A percentile compares a stretch with the other conserved stretches of the same genome.
Evolutionary conservation across 2,113 vertebrate genomes (phyloP).

Genomic region (Collichthys lucidus): DNA sequence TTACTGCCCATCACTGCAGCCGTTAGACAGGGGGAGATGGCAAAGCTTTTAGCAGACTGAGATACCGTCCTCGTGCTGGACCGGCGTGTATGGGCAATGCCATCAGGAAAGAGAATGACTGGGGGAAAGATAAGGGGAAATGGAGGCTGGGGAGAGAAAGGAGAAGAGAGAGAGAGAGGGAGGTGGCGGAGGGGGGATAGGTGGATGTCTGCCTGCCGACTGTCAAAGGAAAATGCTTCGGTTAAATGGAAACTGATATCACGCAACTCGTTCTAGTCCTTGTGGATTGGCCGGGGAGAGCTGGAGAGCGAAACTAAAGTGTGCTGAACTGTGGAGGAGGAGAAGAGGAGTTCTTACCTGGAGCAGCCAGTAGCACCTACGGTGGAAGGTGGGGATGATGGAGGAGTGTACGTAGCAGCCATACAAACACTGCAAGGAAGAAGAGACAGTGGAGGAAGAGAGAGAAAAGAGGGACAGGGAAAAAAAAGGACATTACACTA

Average conservation of each 20-base stretch:
- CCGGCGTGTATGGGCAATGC: constrained; percentile 72
- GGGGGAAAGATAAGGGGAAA: constrained; percentile 77
- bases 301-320: constrained; percentile 45
- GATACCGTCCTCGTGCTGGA: constrained; percentile 74
- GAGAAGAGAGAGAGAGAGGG: constrained; percentile 41
- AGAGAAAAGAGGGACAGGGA: constrained; percentile 43
- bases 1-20: constrained; percentile 80
- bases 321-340: constrained; percentile 33
- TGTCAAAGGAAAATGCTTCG: constrained; percentile 74
- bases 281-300: constrained; percentile 40
- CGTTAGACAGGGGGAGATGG: constrained; percentile 78
- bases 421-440: constrained; percentile 92
- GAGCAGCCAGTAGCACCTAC: constrained; percentile 99
- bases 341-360: constrained; percentile 89
- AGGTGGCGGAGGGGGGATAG: constrained; percentile 6
- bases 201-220: constrained; percentile 75
- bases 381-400: constrained; percentile 99
- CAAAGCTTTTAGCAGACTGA: constrained; percentile 79
- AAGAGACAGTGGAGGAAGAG: constrained; percentile 29
- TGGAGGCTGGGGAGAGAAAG: constrained; percentile 65
- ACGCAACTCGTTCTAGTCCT: constrained; percentile 57
- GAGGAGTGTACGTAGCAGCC: constrained; percentile 99
- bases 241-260: constrained; percentile 77
- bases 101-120: constrained; percentile 77
- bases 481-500: constrained; percentile 44